phyloP scores from a whole-genome alignment of 2,888 invertebrate species.

The Minunthozetes semirufus region DNA sequence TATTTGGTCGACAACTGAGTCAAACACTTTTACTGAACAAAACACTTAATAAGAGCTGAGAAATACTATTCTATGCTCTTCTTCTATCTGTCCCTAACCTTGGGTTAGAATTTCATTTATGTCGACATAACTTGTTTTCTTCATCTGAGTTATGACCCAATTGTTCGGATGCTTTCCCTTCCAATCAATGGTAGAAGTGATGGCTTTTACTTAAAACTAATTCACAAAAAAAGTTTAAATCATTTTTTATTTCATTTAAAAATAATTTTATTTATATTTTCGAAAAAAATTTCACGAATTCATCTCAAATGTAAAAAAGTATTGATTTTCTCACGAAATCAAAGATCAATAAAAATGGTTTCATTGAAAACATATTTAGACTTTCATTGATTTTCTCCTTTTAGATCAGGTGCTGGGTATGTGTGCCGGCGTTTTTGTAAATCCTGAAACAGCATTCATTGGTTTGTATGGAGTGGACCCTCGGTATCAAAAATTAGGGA shows the following conservation, averaged over 20 bases:
- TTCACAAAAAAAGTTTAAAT: not conserved
- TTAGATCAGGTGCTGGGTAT: constrained; percentile 40
- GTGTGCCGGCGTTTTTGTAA: constrained; percentile 40
- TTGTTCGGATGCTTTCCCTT: not conserved
- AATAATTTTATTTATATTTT: not conserved
- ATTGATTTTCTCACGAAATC: too few relatives aligned
- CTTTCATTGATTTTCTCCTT: not conserved
- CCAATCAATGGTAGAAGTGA: too few relatives aligned
- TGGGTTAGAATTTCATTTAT: not conserved
- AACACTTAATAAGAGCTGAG: not conserved
- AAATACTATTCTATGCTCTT: not conserved
- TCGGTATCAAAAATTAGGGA: constrained; percentile 40
- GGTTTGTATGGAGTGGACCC: constrained; percentile 42
- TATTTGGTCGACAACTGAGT: not conserved
- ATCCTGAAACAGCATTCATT: constrained; percentile 40
- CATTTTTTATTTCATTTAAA: not conserved
- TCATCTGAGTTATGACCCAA: constrained; percentile 13
- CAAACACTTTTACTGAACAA: not conserved
- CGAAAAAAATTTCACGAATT: too few relatives aligned
- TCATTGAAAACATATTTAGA: not conserved
- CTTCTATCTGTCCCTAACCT: not conserved
- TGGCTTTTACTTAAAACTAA: not conserved
- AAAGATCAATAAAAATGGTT: not conserved
- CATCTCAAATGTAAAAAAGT: too few relatives aligned
- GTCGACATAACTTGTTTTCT: not conserved